Conservation (phyloP, 2,113 vertebrate genomes). For the Poecile atricapillus region DNA sequence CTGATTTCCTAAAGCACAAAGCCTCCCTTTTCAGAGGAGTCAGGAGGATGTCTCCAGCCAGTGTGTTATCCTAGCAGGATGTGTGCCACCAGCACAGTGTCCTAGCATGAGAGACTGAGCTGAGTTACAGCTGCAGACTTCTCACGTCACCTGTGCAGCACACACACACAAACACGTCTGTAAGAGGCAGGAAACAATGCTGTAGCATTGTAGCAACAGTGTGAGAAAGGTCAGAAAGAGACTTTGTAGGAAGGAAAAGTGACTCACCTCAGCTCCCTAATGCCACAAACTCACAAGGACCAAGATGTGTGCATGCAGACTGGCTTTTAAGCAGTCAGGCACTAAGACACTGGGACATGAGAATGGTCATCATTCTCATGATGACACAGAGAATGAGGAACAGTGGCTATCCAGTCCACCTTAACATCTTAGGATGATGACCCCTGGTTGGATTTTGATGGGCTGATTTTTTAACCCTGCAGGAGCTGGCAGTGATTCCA, state of each 20-base stretch:
- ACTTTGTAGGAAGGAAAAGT: background rate
- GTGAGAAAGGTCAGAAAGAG: background rate
- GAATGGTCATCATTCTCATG: background rate
- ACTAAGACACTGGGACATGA: background rate
- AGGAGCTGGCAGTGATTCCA: background rate
- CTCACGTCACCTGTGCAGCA: background rate
- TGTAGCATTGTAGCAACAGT: background rate
- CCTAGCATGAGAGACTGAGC: background rate
- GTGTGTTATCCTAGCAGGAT: background rate
- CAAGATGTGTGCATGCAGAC: background rate
- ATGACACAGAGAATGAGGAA: background rate
- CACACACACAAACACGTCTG: background rate
- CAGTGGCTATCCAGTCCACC: background rate
- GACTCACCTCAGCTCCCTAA: background rate
- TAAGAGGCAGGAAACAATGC: background rate
- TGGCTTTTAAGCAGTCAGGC: background rate
- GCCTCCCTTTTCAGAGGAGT: background rate
- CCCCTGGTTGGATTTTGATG: background rate
- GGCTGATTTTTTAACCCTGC: background rate
- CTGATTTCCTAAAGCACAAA: background rate
- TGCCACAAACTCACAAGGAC: background rate
- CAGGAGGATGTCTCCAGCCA: background rate
- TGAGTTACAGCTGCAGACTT: background rate
- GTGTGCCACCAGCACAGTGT: background rate
- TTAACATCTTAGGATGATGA: background rate